These are phyloP conservation scores for Paracanthobrama guichenoti DNA, from an alignment of 2,113 vertebrate species.

Conservation along the genomic window DNA sequence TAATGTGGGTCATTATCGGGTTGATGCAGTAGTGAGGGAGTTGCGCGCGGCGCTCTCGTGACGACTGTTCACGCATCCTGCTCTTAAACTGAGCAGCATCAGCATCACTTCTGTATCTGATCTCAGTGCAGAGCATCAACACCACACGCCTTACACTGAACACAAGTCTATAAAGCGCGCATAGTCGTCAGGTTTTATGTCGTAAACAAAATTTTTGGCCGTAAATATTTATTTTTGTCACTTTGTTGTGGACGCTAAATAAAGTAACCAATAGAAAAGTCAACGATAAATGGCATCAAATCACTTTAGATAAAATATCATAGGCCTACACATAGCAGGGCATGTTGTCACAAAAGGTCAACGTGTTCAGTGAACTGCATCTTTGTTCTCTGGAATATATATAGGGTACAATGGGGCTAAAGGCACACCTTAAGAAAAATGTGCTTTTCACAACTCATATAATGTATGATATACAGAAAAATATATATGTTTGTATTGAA, in stretches of 20 bases:
- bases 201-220: not conserved
- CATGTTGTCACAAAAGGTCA: not conserved
- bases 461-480: no score
- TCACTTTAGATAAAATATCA: not conserved
- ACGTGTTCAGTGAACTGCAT: no score
- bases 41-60: conserved; percentile 29
- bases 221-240: not conserved
- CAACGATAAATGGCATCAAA: not conserved
- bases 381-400: no score
- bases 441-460: no score
- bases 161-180: not conserved
- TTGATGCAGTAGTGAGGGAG: conserved; percentile 1
- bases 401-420: no score
- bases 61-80: conserved; percentile 35
- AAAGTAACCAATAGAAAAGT: not conserved
- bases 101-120: conserved; percentile 19
- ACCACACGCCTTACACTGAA: not conserved
- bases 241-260: not conserved
- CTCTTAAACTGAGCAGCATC: conserved; percentile 33
- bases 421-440: no score
- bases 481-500: no score
- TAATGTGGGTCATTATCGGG: not conserved
- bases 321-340: not conserved
- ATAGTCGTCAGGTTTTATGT: not conserved
- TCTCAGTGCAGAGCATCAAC: not conserved